These are phyloP conservation scores for Ursus arctos DNA, from an alignment of 2,113 vertebrate genomes.

Conservation along the genomic window DNA sequence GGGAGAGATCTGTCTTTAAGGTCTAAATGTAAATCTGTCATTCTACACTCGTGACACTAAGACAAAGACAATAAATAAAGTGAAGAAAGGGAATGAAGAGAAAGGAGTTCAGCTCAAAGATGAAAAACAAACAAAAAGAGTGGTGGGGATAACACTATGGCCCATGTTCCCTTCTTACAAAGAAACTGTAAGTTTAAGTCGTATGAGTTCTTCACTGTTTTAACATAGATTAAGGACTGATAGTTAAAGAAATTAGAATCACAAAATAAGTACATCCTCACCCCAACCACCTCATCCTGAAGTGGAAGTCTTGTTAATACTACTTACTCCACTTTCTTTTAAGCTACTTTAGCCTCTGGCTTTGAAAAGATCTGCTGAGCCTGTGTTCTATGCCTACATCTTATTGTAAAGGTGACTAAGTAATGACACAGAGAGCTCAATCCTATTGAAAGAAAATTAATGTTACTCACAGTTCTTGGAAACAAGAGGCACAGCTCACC, in stretches of 20 bases:
- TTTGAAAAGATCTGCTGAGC: not conserved
- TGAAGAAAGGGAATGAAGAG: not conserved
- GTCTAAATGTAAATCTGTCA: not conserved
- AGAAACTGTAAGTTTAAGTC: conserved; percentile 28
- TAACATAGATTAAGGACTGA: not conserved
- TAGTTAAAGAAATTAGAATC: conserved; percentile 7
- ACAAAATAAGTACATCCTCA: not conserved
- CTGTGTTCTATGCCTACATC: not conserved
- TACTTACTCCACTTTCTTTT: not conserved
- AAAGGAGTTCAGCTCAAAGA: not conserved
- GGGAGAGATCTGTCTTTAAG: not conserved
- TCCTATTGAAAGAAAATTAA: not conserved
- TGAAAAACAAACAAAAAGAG: conserved; percentile 28
- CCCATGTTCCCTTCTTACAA: not conserved
- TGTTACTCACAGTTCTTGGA: not conserved
- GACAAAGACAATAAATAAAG: not conserved
- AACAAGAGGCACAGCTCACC: not conserved
- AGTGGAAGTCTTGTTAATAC: not conserved
- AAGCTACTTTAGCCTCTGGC: not conserved
- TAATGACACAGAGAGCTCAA: not conserved
- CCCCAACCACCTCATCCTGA: not conserved
- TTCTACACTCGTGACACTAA: not conserved
- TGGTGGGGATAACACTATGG: not conserved
- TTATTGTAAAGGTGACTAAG: not conserved
- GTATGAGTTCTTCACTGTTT: not conserved